phyloP scores from a whole-genome alignment of 2,888 invertebrate species.

The Stratiomys singularior region DNA sequence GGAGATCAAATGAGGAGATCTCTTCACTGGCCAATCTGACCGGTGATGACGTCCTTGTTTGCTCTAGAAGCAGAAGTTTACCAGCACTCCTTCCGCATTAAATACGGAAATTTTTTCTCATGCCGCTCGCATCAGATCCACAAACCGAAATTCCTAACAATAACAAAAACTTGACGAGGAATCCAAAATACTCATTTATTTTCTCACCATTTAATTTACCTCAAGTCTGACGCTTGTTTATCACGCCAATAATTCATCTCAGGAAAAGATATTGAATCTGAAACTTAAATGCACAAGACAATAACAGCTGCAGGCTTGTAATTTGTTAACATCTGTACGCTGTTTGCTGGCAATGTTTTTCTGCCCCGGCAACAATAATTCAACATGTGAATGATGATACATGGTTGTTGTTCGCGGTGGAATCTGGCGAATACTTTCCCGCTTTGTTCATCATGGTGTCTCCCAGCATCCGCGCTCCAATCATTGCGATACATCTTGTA shows the following conservation, averaged over 20 bases:
- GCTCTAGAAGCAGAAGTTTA: too few relatives aligned
- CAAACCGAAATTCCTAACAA: too few relatives aligned
- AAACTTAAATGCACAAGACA: conserved; percentile 23
- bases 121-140: too few relatives aligned
- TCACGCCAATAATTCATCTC: conserved; percentile 19
- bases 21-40: too few relatives aligned
- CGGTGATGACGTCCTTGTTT: too few relatives aligned
- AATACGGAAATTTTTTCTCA: too few relatives aligned
- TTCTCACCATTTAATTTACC: conserved; percentile 4
- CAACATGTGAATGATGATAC: conserved; percentile 22
- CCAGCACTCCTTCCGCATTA: too few relatives aligned
- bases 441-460: neutral
- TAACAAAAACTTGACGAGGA: neutral
- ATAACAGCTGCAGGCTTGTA: conserved; percentile 42
- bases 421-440: neutral
- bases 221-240: neutral
- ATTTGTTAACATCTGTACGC: conserved; percentile 43
- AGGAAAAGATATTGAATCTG: conserved; percentile 24
- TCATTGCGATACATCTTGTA: neutral
- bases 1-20: too few relatives aligned
- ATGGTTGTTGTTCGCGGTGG: neutral
- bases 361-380: conserved; percentile 17
- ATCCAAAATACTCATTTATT: neutral
- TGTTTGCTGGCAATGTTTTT: conserved; percentile 10
- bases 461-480: neutral